These are phyloP conservation scores for Oscheius sp. DNA, from an alignment of 2,888 invertebrate genomes.

Conservation along the genomic window DNA sequence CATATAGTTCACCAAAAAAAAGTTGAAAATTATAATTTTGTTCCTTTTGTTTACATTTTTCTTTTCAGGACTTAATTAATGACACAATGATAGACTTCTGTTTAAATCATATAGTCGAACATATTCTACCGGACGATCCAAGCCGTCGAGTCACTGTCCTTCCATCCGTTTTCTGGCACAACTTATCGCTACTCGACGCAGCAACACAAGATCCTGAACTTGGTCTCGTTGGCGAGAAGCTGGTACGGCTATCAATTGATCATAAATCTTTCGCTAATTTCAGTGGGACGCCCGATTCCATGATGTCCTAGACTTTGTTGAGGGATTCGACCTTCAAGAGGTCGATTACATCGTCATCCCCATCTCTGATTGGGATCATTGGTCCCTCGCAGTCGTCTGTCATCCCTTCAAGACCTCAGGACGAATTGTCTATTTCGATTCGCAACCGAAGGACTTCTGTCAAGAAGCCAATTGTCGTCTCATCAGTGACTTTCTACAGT, in stretches of 20 bases:
- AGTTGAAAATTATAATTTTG: too few relatives aligned
- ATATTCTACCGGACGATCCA: slow-evolving; percentile 56
- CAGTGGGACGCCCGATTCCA: slow-evolving; percentile 48
- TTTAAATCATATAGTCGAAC: slow-evolving; percentile 64
- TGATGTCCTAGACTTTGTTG: slow-evolving; percentile 56
- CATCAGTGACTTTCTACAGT: slow-evolving; percentile 33
- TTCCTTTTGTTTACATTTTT: too few relatives aligned
- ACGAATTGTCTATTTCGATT: slow-evolving; percentile 58
- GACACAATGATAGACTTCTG: slow-evolving; percentile 67
- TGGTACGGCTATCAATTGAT: too few relatives aligned
- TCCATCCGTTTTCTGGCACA: slow-evolving; percentile 62
- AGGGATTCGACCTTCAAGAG: slow-evolving; percentile 63
- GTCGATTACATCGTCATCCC: slow-evolving; percentile 64
- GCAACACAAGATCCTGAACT: slow-evolving; percentile 40
- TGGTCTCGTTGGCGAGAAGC: too few relatives aligned
- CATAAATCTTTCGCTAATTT: too few relatives aligned
- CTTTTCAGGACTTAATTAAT: slow-evolving; percentile 58
- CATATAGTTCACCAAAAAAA: too few relatives aligned
- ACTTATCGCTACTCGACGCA: slow-evolving; percentile 50
- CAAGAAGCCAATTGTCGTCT: too few relatives aligned
- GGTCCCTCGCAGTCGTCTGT: slow-evolving; percentile 59
- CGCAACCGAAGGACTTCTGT: slow-evolving; percentile 60
- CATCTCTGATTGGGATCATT: slow-evolving; percentile 66
- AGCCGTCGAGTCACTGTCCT: slow-evolving; percentile 54
- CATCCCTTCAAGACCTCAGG: slow-evolving; percentile 53